Percentiles rank a stretch among this genome's conserved stretches.
Evolutionary conservation across 2,888 invertebrate species (phyloP).

Genomic region (Salticus scenicus): DNA sequence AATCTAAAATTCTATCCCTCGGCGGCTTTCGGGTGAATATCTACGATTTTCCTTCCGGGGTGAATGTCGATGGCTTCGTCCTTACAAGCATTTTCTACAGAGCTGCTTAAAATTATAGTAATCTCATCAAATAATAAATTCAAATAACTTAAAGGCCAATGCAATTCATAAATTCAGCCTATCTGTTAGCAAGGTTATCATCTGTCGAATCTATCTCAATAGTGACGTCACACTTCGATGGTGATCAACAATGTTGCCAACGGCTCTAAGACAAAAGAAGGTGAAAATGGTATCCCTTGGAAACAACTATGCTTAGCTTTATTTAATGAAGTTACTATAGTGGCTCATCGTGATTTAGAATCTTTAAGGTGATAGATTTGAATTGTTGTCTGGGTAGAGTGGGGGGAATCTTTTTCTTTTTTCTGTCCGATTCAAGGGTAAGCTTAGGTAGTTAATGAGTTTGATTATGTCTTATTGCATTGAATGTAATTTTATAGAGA

Average conservation of each 20-base stretch:
- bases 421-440: background rate
- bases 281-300: slow-evolving; percentile 15
- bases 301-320: background rate
- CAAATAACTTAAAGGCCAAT: slow-evolving; percentile 9
- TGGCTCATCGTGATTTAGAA: background rate
- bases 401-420: background rate
- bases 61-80: too few species aligned
- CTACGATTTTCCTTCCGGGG: too few species aligned
- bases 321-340: slow-evolving; percentile 2
- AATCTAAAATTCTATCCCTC: too few species aligned
- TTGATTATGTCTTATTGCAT: background rate
- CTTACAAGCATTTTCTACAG: too few species aligned
- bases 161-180: slow-evolving; percentile 32
- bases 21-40: too few species aligned
- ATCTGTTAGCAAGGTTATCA: slow-evolving; percentile 18
- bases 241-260: slow-evolving; percentile 41
- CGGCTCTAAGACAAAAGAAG: slow-evolving; percentile 26
- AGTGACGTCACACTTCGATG: slow-evolving; percentile 44
- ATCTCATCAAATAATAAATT: background rate
- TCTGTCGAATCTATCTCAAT: slow-evolving; percentile 21
- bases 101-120: too few species aligned
- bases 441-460: background rate
- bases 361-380: background rate
- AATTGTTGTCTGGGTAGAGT: background rate
- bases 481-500: background rate